Conservation (phyloP, 2,797 vertebrate species). For the Sebastes baramenuke region DNA sequence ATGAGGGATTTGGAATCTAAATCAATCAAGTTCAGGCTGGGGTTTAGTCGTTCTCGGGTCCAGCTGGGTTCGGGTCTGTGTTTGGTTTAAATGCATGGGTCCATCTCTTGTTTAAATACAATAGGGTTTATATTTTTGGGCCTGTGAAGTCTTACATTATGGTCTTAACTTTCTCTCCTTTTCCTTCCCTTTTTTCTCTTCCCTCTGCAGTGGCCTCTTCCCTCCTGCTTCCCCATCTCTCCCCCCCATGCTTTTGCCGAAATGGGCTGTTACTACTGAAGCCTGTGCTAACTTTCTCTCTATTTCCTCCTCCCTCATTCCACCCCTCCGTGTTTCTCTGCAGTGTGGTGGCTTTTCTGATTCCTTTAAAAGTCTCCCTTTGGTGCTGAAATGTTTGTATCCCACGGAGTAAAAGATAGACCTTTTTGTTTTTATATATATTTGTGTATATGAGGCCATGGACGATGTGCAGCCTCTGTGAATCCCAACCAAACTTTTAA, state of each 20-base stretch:
- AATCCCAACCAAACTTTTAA: conserved; percentile 20
- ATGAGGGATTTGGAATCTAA: background rate
- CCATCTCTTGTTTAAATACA: background rate
- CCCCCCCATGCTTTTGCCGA: conserved; percentile 32
- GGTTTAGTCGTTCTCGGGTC: conserved; percentile 4
- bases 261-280: conserved; percentile 39
- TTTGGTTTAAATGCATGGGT: background rate
- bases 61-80: conserved; percentile 4
- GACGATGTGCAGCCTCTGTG: background rate
- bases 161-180: conserved; percentile 58
- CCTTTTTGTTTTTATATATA: background rate
- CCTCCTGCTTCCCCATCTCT: conserved; percentile 10
- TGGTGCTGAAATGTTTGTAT: conserved; percentile 3
- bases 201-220: conserved; percentile 51
- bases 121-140: background rate
- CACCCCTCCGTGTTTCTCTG: conserved; percentile 7
- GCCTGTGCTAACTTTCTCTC: conserved; percentile 53
- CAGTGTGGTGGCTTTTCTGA: conserved; percentile 14
- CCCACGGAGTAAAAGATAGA: background rate
- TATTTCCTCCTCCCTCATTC: conserved; percentile 27
- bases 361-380: background rate
- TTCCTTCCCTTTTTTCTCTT: conserved; percentile 18
- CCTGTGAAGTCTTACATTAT: conserved; percentile 18
- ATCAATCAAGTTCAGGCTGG: background rate
- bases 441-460: background rate